Percentiles rank a stretch among this genome's conserved stretches.
phyloP scores from a whole-genome alignment of 2,797 vertebrate species.

The Halcyon chelicuti region DNA sequence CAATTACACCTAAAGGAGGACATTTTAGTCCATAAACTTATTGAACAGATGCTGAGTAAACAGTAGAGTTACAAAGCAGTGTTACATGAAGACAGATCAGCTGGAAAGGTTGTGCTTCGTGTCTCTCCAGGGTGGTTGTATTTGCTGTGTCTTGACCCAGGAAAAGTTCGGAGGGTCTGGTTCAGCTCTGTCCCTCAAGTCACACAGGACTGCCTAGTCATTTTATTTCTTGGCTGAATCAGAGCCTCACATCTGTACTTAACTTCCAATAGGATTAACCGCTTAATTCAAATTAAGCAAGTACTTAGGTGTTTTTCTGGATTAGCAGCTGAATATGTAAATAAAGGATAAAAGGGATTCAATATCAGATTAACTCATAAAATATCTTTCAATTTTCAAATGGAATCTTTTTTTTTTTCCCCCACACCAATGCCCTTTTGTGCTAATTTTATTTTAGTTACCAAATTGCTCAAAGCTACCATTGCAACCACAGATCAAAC shows the following conservation, averaged over 20 bases:
- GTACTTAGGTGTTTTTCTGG: constrained; percentile 25
- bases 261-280: constrained; percentile 17
- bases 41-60: neutral
- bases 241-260: neutral
- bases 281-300: constrained; percentile 27
- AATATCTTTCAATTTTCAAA: neutral
- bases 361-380: constrained; percentile 39
- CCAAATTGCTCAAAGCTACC: neutral
- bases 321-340: constrained; percentile 45
- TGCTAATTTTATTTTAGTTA: neutral
- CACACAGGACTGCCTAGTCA: neutral
- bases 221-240: neutral
- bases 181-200: neutral
- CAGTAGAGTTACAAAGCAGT: neutral
- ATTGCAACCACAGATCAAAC: neutral
- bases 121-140: neutral
- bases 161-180: neutral
- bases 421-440: neutral
- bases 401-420: neutral
- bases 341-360: constrained; percentile 30
- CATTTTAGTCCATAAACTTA: neutral
- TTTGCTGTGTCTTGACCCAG: neutral
- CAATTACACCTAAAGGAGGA: neutral
- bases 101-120: neutral
- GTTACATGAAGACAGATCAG: neutral